Conservation (phyloP, 1,140 invertebrate species). For the Mizuhopecten yessoensis region DNA sequence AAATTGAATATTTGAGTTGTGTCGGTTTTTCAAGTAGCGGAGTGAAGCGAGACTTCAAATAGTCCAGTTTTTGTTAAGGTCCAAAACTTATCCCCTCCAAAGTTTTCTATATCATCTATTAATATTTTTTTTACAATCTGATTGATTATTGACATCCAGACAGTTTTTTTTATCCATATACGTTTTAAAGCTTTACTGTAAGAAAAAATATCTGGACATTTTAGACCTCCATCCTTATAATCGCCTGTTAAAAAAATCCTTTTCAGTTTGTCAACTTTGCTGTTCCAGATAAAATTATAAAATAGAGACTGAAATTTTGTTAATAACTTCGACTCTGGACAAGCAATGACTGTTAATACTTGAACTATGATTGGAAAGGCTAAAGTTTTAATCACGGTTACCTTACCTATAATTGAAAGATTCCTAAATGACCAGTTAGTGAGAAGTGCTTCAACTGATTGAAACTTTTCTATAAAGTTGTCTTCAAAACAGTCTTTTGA, state of each 20-base stretch:
- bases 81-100: too few relatives aligned
- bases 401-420: not conserved
- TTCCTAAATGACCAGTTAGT: too few relatives aligned
- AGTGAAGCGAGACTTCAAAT: too few relatives aligned
- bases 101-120: too few relatives aligned
- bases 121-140: not conserved
- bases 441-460: too few relatives aligned
- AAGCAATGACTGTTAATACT: not conserved
- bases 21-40: too few relatives aligned
- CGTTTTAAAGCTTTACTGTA: slow-evolving; percentile 2
- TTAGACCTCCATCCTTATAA: not conserved
- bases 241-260: not conserved
- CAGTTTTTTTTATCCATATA: slow-evolving; percentile 30
- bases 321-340: not conserved
- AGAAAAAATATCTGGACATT: slow-evolving; percentile 28
- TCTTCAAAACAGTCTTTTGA: too few relatives aligned
- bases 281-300: slow-evolving; percentile 41
- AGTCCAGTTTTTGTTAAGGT: not conserved
- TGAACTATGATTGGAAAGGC: slow-evolving; percentile 36
- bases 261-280: slow-evolving; percentile 44
- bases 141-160: not conserved
- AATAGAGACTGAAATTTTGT: not conserved
- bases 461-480: too few relatives aligned
- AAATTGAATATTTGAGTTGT: too few relatives aligned
- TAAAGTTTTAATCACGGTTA: not conserved